Evolutionary conservation across 2,888 invertebrate species (phyloP).

Genomic region (Oscheius sp.): DNA sequence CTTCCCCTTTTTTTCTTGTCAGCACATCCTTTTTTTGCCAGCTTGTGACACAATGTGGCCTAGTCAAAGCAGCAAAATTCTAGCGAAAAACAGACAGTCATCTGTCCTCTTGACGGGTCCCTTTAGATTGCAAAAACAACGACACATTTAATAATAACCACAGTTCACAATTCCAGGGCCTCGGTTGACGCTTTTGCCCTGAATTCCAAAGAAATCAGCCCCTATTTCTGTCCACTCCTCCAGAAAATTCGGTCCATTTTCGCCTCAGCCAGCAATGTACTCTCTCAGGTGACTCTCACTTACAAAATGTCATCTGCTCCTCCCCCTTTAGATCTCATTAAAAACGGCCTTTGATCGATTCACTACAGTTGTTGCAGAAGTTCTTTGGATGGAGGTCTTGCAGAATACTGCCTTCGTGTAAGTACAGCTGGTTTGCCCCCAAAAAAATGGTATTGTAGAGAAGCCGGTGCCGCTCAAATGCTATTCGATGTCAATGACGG

Average conservation of each 20-base stretch:
- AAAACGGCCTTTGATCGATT: constrained; percentile 24
- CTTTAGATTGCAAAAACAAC: too few species aligned
- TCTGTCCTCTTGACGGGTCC: too few species aligned
- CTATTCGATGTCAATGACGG: constrained; percentile 34
- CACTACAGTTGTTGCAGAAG: constrained; percentile 17
- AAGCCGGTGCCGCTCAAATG: constrained; percentile 40
- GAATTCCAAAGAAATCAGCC: constrained; percentile 19
- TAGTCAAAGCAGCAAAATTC: too few species aligned
- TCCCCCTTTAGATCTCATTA: constrained; percentile 26
- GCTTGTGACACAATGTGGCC: too few species aligned
- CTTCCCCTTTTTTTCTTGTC: too few species aligned
- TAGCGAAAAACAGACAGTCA: too few species aligned
- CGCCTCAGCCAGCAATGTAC: constrained; percentile 6
- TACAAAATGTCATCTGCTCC: neutral
- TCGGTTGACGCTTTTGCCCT: neutral
- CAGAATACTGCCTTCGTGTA: constrained; percentile 28
- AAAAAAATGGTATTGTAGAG: constrained; percentile 22
- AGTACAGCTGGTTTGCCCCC: neutral
- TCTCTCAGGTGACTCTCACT: constrained; percentile 26
- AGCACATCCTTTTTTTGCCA: too few species aligned
- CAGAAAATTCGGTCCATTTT: constrained; percentile 33
- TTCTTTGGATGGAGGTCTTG: constrained; percentile 17
- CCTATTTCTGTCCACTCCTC: constrained; percentile 40
- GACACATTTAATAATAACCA: too few species aligned
- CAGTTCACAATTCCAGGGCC: constrained; percentile 6